Conservation (phyloP, 2,888 invertebrate species). For the Zonitis immaculata region DNA sequence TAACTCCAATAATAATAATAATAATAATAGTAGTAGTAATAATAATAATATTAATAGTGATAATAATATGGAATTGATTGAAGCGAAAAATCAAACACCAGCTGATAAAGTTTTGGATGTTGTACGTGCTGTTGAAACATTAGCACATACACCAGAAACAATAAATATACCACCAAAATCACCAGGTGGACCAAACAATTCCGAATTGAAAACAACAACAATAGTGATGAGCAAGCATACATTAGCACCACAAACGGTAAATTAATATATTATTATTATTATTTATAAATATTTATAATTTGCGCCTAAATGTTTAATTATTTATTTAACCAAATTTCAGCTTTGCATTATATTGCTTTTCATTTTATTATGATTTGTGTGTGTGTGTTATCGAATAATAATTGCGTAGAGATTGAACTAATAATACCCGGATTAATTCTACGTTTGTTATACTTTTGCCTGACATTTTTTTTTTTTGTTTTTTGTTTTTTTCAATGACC, state of each 20-base stretch:
- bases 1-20: too few species aligned
- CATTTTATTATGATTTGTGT: too few species aligned
- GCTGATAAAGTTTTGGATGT: constrained; percentile 82
- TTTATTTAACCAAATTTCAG: background rate
- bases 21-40: background rate
- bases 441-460: too few species aligned
- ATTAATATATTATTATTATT: constrained; percentile 35
- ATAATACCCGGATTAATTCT: too few species aligned
- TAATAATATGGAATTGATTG: constrained; percentile 47
- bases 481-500: too few species aligned
- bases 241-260: constrained; percentile 68
- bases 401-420: too few species aligned
- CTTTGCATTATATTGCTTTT: too few species aligned
- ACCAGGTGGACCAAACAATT: constrained; percentile 59
- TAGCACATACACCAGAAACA: constrained; percentile 60
- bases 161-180: constrained; percentile 67
- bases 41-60: constrained; percentile 26
- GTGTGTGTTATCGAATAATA: too few species aligned
- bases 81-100: constrained; percentile 72
- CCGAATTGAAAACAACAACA: constrained; percentile 74
- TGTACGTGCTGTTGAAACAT: constrained; percentile 75
- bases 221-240: constrained; percentile 94
- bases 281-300: background rate
- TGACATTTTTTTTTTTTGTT: too few species aligned
- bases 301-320: background rate